Conservation (phyloP, 2,797 vertebrate species). For the Coccyzus lansbergi region DNA sequence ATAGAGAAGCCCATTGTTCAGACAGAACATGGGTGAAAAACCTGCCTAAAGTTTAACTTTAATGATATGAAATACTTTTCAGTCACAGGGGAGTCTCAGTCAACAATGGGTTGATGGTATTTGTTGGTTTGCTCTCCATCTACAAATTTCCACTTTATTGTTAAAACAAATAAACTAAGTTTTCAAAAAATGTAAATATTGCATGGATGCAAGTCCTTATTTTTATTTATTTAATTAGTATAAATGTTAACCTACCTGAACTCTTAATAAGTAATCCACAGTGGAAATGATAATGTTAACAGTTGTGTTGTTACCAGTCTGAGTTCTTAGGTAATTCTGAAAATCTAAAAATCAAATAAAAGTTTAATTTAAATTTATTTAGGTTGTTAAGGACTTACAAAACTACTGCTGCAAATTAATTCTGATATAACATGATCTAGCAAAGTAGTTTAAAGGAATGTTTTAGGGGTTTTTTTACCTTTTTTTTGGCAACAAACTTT, state of each 20-base stretch:
- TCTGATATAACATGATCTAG: not conserved
- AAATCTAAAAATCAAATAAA: conserved; percentile 84
- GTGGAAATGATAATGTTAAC: conserved; percentile 98
- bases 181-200: not conserved
- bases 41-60: not conserved
- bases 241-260: conserved; percentile 82
- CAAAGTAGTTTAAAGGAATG: not conserved
- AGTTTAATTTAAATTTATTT: not conserved
- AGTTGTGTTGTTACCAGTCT: conserved; percentile 96
- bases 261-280: conserved; percentile 93
- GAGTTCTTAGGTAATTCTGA: conserved; percentile 95
- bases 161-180: not conserved
- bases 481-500: not conserved
- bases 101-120: not conserved
- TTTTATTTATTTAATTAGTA: not conserved
- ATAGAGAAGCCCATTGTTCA: not conserved
- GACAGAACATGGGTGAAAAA: not conserved
- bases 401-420: not conserved
- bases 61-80: not conserved
- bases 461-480: not conserved
- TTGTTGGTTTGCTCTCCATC: not conserved
- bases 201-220: not conserved
- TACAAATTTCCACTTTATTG: not conserved
- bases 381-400: not conserved
- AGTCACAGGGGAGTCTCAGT: not conserved